Base-by-base conservation (phyloP, 2,113 vertebrate species). In the Rissa tridactyla region DNA sequence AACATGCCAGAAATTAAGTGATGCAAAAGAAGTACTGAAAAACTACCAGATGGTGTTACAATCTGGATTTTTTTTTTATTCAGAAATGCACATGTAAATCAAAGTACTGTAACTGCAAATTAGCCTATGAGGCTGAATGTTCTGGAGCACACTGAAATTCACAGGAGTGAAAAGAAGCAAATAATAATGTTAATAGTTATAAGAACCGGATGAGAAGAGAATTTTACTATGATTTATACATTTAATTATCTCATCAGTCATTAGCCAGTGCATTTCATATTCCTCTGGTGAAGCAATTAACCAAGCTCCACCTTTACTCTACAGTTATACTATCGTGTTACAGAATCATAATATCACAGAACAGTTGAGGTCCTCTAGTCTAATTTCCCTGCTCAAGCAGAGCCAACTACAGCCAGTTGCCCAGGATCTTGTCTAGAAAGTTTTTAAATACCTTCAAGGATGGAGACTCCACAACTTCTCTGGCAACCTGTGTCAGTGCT, bases 181-280 rank as follows among this genome's bases (percentile, higher is more conserved):
- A 61, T 36, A 87, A 54, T 91, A 82, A 82, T n/a, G 29, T 71
- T 95, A 91, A 87, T 79, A 55, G 17, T 64, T 73, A 38, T 5
- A 92, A 65, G 55, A 91, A 84, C 17, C 75, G 42, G 65, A 47
- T n/a, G 6, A 91, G 51, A 82, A 83, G 29, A 82, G 26, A 86
- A 78, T 79, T 94, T 78, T 71, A 71, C 61, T 49, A 27, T 86
- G 55, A 95, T 84, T 90, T 92, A 87, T 72, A 91, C 9, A 87
- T 91, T 85, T 88, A 95, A 95, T 94, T 92, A 89, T 61, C 51
- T 91, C 40, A 81, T 85, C 75, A 93, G 68, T 90, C 79, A 95
- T 88, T 94, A 92, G 32, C 9, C 51, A 75, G 18, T 81, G 38
- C 66, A 78, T 91, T 96, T 80, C 25, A 62, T 77, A 92, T 88